Evolutionary conservation across 2,797 vertebrate genomes (phyloP).

Genomic region (Pangasius krempfi): DNA sequence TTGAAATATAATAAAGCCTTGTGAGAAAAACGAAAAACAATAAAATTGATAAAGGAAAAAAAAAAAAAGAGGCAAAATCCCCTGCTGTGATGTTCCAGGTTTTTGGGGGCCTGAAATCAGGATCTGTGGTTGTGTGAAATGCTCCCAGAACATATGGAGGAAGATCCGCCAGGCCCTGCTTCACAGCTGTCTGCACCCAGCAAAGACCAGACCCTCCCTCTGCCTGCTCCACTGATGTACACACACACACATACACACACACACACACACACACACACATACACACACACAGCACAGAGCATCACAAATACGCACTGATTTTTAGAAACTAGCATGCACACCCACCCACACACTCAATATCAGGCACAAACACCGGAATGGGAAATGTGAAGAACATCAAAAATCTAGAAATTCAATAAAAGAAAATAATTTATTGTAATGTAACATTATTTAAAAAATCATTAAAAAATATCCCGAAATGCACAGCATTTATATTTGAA

Average conservation of each 20-base stretch:
- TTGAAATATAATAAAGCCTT: slow-evolving; percentile 19
- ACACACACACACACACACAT: slow-evolving; percentile 32
- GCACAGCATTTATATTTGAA: background rate
- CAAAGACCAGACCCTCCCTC: slow-evolving; percentile 72
- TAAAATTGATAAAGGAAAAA: background rate
- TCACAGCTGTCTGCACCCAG: slow-evolving; percentile 79
- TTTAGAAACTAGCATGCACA: slow-evolving; percentile 16
- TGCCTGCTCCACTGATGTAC: slow-evolving; percentile 55
- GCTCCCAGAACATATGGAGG: slow-evolving; percentile 78
- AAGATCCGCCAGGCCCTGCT: slow-evolving; percentile 72
- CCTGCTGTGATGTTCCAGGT: slow-evolving; percentile 64
- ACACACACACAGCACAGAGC: slow-evolving; percentile 21
- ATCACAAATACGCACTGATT: slow-evolving; percentile 31
- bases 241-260: slow-evolving; percentile 49
- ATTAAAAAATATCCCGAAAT: background rate
- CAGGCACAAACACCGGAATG: background rate
- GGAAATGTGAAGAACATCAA: background rate
- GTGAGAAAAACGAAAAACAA: slow-evolving; percentile 1
- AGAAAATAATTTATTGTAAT: slow-evolving; percentile 9
- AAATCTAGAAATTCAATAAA: background rate
- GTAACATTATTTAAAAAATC: background rate
- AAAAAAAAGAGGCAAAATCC: slow-evolving; percentile 28
- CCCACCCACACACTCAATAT: slow-evolving; percentile 24
- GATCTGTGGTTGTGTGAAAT: slow-evolving; percentile 67
- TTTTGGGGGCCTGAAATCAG: slow-evolving; percentile 66